A percentile compares a stretch with the other conserved stretches of the same genome.
Evolutionary conservation across 1,140 invertebrate genomes (phyloP).

Genomic region (Myzus persicae): DNA sequence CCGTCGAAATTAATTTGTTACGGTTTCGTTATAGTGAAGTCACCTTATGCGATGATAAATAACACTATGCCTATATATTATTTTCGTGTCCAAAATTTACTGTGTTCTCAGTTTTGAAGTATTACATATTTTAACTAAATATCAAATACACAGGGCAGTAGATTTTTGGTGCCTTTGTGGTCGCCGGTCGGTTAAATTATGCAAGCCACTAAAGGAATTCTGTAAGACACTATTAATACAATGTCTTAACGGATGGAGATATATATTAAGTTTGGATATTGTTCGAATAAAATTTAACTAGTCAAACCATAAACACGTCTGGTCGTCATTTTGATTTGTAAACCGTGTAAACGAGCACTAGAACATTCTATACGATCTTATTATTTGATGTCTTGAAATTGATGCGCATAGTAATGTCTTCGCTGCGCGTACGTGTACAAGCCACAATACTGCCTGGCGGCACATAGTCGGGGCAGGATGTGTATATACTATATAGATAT

Average conservation of each 20-base stretch:
- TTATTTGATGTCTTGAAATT: neutral
- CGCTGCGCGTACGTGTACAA: too few relatives aligned
- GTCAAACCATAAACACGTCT: neutral
- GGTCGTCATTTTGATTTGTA: neutral
- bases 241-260: neutral
- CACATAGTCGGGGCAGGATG: constrained; percentile 18
- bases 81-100: neutral
- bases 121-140: too few relatives aligned
- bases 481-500: constrained; percentile 12
- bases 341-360: neutral
- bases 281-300: neutral
- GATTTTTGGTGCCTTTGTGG: neutral
- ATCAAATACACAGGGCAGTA: too few relatives aligned
- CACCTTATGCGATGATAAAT: too few relatives aligned
- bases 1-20: neutral
- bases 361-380: neutral
- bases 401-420: neutral
- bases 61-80: neutral
- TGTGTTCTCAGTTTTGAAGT: too few relatives aligned
- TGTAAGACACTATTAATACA: neutral
- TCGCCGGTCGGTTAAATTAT: neutral
- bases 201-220: neutral
- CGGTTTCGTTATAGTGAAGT: neutral
- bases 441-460: neutral
- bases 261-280: neutral